These are phyloP conservation scores for Pecten maximus DNA, from an alignment of 2,888 invertebrate species.

Conservation along the genomic window DNA sequence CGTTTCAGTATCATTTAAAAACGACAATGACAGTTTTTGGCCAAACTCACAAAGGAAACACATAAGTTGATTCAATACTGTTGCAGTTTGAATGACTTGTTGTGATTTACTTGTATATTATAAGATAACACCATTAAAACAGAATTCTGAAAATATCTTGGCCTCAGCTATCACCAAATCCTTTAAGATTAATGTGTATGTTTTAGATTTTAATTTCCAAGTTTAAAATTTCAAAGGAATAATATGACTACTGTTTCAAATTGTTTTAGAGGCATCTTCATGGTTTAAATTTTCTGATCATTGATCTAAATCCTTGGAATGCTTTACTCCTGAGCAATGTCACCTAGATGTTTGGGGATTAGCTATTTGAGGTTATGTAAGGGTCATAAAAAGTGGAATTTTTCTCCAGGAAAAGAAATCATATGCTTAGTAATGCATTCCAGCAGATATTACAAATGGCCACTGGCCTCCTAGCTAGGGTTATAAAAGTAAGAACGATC, in stretches of 20 bases:
- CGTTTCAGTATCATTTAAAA: conserved; percentile 20
- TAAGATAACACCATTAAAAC: not conserved
- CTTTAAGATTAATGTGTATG: not conserved
- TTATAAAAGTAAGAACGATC: not conserved
- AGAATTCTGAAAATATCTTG: conserved; percentile 9
- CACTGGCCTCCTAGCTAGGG: too few species aligned
- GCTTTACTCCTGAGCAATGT: not conserved
- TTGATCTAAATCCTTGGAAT: not conserved
- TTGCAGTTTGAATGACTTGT: conserved; percentile 14
- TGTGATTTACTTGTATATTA: conserved; percentile 15
- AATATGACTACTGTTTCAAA: not conserved
- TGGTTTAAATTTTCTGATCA: not conserved
- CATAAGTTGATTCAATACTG: conserved; percentile 26
- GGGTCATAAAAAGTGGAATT: not conserved
- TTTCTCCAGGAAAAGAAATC: not conserved
- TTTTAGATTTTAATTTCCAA: conserved; percentile 1
- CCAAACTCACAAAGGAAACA: not conserved
- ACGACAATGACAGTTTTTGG: conserved; percentile 23
- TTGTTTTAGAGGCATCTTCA: conserved; percentile 20
- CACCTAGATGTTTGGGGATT: not conserved
- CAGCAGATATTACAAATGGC: not conserved
- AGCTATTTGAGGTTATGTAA: not conserved
- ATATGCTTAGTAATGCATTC: not conserved
- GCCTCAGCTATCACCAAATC: not conserved
- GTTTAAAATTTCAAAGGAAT: conserved; percentile 23